Conservation (phyloP, 2,797 vertebrate species). For the Microctenopoma steveboyesi region DNA sequence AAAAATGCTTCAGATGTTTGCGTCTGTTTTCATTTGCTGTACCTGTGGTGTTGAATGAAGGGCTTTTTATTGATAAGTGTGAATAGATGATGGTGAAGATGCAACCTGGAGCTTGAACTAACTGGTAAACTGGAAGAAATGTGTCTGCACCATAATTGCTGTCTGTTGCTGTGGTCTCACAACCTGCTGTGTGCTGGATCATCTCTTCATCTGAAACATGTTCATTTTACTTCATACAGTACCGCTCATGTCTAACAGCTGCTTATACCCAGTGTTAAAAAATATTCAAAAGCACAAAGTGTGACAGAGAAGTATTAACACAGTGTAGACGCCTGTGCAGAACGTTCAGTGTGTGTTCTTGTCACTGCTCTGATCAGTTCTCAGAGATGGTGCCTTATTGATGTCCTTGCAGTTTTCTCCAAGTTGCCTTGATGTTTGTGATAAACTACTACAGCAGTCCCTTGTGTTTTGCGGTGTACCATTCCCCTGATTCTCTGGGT, state of each 20-base stretch:
- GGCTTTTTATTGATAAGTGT: constrained; percentile 24
- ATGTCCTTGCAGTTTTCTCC: constrained; percentile 65
- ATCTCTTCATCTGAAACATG: constrained; percentile 16
- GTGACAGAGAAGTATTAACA: constrained; percentile 53
- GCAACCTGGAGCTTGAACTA: constrained; percentile 21
- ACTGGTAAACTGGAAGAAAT: constrained; percentile 23
- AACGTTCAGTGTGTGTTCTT: constrained; percentile 15
- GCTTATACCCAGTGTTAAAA: constrained; percentile 28
- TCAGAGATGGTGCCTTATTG: constrained; percentile 79
- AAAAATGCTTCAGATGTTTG: background rate
- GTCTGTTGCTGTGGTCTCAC: constrained; percentile 20
- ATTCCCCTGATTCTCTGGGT: background rate
- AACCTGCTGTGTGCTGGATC: constrained; percentile 22
- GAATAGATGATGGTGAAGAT: constrained; percentile 6
- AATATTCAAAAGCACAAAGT: constrained; percentile 57
- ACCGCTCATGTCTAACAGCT: constrained; percentile 6
- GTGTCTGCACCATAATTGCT: constrained; percentile 17
- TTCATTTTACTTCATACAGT: constrained; percentile 11
- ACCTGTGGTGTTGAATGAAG: constrained; percentile 43
- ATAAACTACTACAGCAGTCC: constrained; percentile 23
- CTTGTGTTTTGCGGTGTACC: constrained; percentile 23
- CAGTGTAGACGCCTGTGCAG: constrained; percentile 34
- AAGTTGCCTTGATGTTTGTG: constrained; percentile 76
- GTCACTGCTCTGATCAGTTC: constrained; percentile 47
- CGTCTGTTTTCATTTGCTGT: constrained; percentile 20